phyloP scores from a whole-genome alignment of 2,888 invertebrate genomes.

The Cephus nigrinus region DNA sequence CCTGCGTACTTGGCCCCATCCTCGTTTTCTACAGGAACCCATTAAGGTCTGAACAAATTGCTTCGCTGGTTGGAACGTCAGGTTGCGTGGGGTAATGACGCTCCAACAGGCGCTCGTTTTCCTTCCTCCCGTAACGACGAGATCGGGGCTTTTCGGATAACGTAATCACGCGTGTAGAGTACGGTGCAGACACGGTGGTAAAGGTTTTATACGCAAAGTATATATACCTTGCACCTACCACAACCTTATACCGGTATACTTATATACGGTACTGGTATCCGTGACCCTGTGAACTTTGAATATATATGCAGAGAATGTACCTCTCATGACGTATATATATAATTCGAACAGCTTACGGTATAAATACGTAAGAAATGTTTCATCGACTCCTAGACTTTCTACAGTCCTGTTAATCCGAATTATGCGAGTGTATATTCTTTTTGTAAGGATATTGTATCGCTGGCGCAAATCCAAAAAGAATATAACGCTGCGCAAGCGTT shows the following conservation, averaged over 20 bases:
- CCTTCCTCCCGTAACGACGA: not conserved
- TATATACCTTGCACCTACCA: not conserved
- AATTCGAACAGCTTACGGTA: not conserved
- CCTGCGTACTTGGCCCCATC: not conserved
- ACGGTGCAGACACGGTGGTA: not conserved
- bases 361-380: not conserved
- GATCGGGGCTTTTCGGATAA: not conserved
- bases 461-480: conserved; percentile 48
- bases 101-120: not conserved
- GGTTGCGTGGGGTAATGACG: not conserved
- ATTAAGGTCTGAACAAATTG: conserved; percentile 2
- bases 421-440: not conserved
- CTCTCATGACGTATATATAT: not conserved
- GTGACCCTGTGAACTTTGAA: not conserved
- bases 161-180: not conserved
- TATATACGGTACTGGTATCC: not conserved
- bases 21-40: not conserved
- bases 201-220: not conserved
- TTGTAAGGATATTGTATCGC: conserved; percentile 27
- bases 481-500: conserved; percentile 31
- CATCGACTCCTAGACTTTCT: not conserved
- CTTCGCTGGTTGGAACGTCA: not conserved
- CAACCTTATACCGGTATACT: not conserved
- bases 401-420: not conserved
- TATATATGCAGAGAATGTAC: not conserved